These are phyloP conservation scores for Azemiops feae DNA, from an alignment of 2,113 vertebrate genomes.

Conservation along the genomic window DNA sequence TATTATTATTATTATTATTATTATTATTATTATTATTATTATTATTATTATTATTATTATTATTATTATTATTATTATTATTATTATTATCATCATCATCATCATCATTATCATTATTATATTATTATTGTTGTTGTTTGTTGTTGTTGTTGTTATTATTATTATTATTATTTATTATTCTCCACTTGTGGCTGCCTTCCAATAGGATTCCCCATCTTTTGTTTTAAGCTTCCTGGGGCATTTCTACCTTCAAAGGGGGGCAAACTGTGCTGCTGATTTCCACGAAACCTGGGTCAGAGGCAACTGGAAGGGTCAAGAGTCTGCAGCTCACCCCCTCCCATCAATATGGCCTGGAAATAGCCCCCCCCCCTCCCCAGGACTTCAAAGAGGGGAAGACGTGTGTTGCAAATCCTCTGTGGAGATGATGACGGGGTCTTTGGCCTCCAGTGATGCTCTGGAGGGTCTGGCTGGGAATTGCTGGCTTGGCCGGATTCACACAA, in stretches of 20 bases:
- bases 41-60: no score
- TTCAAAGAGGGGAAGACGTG: background rate
- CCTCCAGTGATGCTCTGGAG: background rate
- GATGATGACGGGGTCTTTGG: fast-evolving
- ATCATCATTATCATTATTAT: no score
- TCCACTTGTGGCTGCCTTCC: background rate
- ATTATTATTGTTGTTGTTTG: no score
- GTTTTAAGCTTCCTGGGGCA: background rate
- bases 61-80: no score
- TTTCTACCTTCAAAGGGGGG: background rate
- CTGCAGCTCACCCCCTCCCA: background rate
- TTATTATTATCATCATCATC: no score
- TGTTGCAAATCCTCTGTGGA: background rate
- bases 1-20: no score
- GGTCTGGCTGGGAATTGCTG: background rate
- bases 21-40: no score
- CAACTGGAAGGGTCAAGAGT: background rate
- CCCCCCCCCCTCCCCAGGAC: no score
- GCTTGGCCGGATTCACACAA: background rate
- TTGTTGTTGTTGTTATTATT: no score
- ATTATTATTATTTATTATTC: no score
- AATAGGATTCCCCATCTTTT: background rate
- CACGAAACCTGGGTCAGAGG: background rate
- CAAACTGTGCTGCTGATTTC: background rate
- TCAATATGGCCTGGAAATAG: background rate